Percentiles rank a stretch among this genome's conserved stretches.
These are phyloP conservation scores for Polyodon spathula DNA, from an alignment of 2,113 vertebrate genomes.

Conservation along the genomic window DNA sequence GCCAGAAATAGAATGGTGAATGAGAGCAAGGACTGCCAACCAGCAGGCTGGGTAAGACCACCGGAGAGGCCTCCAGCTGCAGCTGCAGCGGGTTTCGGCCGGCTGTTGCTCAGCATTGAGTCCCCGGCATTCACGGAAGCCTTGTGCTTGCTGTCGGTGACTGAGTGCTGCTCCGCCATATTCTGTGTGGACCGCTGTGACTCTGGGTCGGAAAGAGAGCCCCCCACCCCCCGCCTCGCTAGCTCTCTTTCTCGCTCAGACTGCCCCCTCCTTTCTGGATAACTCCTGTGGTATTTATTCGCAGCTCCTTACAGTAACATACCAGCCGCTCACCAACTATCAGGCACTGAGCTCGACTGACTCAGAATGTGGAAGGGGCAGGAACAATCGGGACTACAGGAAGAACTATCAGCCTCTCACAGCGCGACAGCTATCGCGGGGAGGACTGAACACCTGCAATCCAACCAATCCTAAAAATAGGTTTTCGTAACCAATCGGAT, in stretches of 20 bases:
- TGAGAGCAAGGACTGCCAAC: constrained; percentile 93
- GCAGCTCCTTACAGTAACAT: not conserved
- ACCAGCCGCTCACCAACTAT: constrained; percentile 28
- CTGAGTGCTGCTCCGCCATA: constrained; percentile 88
- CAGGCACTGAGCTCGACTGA: constrained; percentile 29
- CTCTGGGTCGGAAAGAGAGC: constrained; percentile 2
- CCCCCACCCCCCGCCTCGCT: constrained; percentile 1
- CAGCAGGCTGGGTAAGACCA: constrained; percentile 86
- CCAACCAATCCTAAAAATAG: no score
- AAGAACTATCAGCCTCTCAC: constrained; percentile 54
- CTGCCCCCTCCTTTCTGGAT: constrained; percentile 20
- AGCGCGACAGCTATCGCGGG: constrained; percentile 66
- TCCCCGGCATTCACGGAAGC: constrained; percentile 60
- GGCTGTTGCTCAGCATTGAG: constrained; percentile 61
- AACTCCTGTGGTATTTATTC: constrained; percentile 17
- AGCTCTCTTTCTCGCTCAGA: constrained; percentile 11
- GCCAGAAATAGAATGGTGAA: constrained; percentile 95
- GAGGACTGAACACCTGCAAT: constrained; percentile 18
- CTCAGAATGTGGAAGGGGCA: constrained; percentile 27
- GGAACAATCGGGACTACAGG: constrained; percentile 28
- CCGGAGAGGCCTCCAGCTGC: constrained; percentile 55
- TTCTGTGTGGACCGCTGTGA: constrained; percentile 48
- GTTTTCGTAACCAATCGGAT: not conserved
- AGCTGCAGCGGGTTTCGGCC: constrained; percentile 36
- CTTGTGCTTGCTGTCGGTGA: constrained; percentile 81